Conservation (phyloP, 2,113 vertebrate genomes). For the Catharus minimus region DNA sequence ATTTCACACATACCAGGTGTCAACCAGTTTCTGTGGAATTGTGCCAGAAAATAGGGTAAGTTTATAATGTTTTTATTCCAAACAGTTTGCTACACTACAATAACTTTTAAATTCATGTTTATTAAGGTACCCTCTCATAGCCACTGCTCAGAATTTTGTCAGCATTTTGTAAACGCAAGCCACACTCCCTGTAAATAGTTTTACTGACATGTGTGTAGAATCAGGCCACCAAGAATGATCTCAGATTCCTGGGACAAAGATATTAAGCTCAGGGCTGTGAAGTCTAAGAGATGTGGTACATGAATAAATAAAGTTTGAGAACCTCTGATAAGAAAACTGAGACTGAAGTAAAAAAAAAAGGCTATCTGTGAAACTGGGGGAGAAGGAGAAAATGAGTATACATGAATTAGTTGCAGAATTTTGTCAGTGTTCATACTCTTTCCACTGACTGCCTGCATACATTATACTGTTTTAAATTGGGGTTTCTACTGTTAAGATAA, state of each 20-base stretch:
- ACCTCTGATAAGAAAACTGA: neutral
- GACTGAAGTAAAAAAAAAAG: neutral
- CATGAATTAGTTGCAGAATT: neutral
- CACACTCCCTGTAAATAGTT: neutral
- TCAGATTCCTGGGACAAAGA: neutral
- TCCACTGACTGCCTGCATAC: neutral
- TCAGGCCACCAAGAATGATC: constrained; percentile 5
- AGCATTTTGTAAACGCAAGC: neutral
- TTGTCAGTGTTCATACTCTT: neutral
- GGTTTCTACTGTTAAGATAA: neutral
- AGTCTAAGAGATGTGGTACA: neutral
- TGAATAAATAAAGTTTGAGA: neutral
- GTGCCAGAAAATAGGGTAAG: neutral
- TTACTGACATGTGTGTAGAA: neutral
- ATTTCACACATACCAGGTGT: neutral
- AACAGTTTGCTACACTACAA: neutral
- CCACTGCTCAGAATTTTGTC: neutral
- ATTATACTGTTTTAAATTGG: neutral
- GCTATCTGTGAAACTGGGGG: neutral
- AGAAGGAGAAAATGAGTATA: neutral
- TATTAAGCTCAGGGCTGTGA: neutral
- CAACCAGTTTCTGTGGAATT: neutral
- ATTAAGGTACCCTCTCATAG: neutral
- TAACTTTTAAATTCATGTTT: neutral
- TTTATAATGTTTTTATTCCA: neutral